phyloP scores from a whole-genome alignment of 2,113 vertebrate species.

The Zosterops pallidus region DNA sequence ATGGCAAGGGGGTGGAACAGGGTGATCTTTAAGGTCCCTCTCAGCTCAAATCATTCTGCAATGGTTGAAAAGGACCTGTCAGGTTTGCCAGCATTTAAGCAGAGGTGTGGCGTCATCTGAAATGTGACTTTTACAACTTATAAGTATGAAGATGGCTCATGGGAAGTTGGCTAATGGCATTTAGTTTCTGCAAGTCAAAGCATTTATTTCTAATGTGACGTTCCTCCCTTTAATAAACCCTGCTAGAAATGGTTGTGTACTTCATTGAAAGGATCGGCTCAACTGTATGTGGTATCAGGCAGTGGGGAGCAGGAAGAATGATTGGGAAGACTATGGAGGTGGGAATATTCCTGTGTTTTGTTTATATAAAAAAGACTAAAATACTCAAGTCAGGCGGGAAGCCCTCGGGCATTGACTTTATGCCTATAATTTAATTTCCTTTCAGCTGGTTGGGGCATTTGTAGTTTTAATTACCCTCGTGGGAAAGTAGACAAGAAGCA shows the following conservation, averaged over 20 bases:
- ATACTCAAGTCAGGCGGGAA: not conserved
- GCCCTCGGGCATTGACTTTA: not conserved
- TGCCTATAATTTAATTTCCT: not conserved
- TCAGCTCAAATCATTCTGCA: not conserved
- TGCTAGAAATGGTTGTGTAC: not conserved
- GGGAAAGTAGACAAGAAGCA: not conserved
- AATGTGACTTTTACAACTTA: not conserved
- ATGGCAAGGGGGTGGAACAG: not conserved
- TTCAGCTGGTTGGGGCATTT: not conserved
- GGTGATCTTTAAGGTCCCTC: not conserved
- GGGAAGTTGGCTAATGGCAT: not conserved
- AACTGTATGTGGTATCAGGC: not conserved
- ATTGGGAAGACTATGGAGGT: not conserved
- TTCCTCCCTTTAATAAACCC: not conserved
- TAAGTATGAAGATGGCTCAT: not conserved
- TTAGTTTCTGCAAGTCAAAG: not conserved
- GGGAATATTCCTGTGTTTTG: not conserved
- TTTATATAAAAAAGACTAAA: not conserved
- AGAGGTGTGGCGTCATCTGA: not conserved
- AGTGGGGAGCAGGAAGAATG: not conserved
- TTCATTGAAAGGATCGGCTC: not conserved
- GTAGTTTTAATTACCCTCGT: not conserved
- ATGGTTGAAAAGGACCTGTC: not conserved
- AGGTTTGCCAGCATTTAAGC: not conserved
- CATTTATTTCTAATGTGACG: not conserved